phyloP scores from a whole-genome alignment of 1,140 invertebrate species.

The Drosophila yakuba region DNA sequence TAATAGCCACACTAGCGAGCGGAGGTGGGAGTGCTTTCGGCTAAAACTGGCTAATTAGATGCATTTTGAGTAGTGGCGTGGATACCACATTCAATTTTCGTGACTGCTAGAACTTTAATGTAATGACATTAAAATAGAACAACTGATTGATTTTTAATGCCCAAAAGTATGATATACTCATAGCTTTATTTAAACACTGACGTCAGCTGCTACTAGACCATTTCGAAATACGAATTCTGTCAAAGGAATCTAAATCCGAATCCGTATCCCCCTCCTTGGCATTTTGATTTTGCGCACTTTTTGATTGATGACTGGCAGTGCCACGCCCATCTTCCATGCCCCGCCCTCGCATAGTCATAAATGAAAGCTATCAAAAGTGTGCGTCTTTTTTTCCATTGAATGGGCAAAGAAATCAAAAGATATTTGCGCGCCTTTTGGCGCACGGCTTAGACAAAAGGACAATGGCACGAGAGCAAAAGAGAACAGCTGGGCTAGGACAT shows the following conservation, averaged over 20 bases:
- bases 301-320: constrained; percentile 76
- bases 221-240: constrained; percentile 5
- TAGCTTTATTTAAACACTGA: no score
- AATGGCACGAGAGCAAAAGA: constrained; percentile 64
- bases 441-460: constrained; percentile 69
- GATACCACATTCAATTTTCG: background rate
- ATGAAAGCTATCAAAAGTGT: constrained; percentile 79
- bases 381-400: constrained; percentile 62
- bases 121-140: no score
- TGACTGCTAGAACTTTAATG: no score
- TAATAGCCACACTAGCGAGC: constrained; percentile 11
- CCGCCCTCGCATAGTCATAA: constrained; percentile 58
- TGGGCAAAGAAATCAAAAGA: constrained; percentile 70
- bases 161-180: no score
- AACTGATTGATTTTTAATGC: no score
- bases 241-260: constrained; percentile 20
- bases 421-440: constrained; percentile 78
- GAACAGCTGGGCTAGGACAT: constrained; percentile 70
- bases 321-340: constrained; percentile 13
- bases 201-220: background rate
- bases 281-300: constrained; percentile 82
- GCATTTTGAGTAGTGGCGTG: no score
- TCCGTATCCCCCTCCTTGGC: constrained; percentile 37
- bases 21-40: background rate
- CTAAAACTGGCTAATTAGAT: constrained; percentile 12